Percentiles rank a stretch among this genome's conserved stretches.
Evolutionary conservation across 2,113 vertebrate species (phyloP).

Genomic region (Hyaena hyaena): DNA sequence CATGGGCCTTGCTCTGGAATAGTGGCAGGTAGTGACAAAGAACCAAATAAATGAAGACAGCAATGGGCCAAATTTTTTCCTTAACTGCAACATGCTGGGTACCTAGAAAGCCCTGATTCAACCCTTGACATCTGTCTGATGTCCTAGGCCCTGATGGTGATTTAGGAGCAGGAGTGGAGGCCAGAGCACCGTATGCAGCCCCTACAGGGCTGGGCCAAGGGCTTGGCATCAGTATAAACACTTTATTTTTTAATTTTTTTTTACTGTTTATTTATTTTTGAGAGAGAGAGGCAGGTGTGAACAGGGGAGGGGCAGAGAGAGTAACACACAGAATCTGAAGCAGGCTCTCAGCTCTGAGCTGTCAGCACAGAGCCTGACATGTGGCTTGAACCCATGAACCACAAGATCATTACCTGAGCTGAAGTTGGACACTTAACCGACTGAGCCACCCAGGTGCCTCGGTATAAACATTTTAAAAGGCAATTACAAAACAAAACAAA

Average conservation of each 20-base stretch:
- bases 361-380: too few relatives aligned
- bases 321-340: too few relatives aligned
- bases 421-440: too few relatives aligned
- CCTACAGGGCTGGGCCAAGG: background rate
- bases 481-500: background rate
- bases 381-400: too few relatives aligned
- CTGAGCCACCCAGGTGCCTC: too few relatives aligned
- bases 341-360: too few relatives aligned
- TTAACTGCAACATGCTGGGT: background rate
- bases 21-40: background rate
- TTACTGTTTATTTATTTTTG: too few relatives aligned
- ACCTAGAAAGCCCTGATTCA: background rate
- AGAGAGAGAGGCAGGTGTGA: too few relatives aligned
- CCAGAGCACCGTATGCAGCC: background rate
- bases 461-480: background rate
- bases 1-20: background rate
- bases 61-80: background rate
- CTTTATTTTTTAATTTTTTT: too few relatives aligned
- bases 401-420: too few relatives aligned
- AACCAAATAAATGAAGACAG: background rate
- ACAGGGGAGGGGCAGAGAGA: too few relatives aligned
- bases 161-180: background rate
- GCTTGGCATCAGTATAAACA: background rate
- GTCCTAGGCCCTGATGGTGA: rapidly evolving
- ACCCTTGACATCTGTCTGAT: background rate